These are phyloP conservation scores for Malthinus flaveolus DNA, from an alignment of 2,888 invertebrate species.

Conservation along the genomic window DNA sequence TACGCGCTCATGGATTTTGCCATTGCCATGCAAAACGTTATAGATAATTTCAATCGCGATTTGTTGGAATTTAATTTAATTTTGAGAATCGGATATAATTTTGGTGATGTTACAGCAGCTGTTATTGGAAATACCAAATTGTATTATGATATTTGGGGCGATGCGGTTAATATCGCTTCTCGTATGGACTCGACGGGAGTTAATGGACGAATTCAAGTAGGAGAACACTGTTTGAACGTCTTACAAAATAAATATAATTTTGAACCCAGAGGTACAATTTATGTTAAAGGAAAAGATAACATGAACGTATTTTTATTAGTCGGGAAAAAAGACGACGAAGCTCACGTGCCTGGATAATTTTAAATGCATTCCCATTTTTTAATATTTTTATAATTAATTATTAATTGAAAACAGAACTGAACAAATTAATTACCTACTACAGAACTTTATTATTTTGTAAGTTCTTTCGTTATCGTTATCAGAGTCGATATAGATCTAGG, in stretches of 20 bases:
- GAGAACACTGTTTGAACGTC: slow-evolving; percentile 72
- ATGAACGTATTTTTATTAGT: slow-evolving; percentile 87
- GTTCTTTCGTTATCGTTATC: too few relatives aligned
- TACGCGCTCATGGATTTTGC: slow-evolving; percentile 91
- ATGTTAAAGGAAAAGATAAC: slow-evolving; percentile 95
- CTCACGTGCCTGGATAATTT: slow-evolving; percentile 18
- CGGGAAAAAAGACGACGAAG: slow-evolving; percentile 49
- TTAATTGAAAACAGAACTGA: too few relatives aligned
- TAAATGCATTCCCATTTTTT: too few relatives aligned
- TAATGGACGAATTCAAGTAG: slow-evolving; percentile 80
- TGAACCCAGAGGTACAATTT: slow-evolving; percentile 90
- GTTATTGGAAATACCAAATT: slow-evolving; percentile 95
- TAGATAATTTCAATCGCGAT: slow-evolving; percentile 86
- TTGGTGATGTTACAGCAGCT: slow-evolving; percentile 94
- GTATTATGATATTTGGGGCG: slow-evolving; percentile 98
- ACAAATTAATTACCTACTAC: too few relatives aligned
- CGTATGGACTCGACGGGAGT: slow-evolving; percentile 97
- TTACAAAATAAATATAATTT: slow-evolving; percentile 80
- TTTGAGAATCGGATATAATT: slow-evolving; percentile 86
- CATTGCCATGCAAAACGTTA: slow-evolving; percentile 85
- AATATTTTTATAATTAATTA: too few relatives aligned
- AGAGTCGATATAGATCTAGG: too few relatives aligned
- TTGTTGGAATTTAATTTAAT: slow-evolving; percentile 88
- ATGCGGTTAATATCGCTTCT: slow-evolving; percentile 96
- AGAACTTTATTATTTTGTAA: too few relatives aligned